These are phyloP conservation scores for Picus viridis DNA, from an alignment of 2,797 vertebrate species.

Conservation along the genomic window DNA sequence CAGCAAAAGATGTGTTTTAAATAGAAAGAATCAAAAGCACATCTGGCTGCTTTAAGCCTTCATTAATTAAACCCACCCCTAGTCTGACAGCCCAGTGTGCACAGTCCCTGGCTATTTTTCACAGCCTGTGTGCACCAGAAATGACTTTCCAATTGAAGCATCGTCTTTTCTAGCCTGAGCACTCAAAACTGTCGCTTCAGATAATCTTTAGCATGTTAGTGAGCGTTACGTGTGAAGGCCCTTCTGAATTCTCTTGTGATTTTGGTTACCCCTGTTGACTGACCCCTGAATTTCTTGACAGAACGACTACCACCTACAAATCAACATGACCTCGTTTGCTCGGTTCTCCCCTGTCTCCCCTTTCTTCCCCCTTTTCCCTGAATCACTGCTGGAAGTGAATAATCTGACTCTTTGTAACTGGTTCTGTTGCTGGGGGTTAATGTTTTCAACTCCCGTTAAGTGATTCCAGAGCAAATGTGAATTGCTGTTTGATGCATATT, in stretches of 20 bases:
- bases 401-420: conserved; percentile 67
- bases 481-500: conserved; percentile 46
- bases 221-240: neutral
- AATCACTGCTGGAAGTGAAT: conserved; percentile 67
- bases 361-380: conserved; percentile 27
- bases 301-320: conserved; percentile 56
- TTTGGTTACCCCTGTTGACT: conserved; percentile 65
- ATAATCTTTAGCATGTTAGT: conserved; percentile 47
- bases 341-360: conserved; percentile 12
- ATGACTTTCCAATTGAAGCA: conserved; percentile 41
- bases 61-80: conserved; percentile 44
- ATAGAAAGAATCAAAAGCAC: neutral
- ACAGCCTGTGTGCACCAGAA: conserved; percentile 38
- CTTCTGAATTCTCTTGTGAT: conserved; percentile 69
- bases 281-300: conserved; percentile 62
- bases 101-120: conserved; percentile 13
- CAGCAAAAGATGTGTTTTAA: conserved; percentile 12
- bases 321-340: neutral
- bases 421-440: conserved; percentile 78
- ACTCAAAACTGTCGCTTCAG: conserved; percentile 49
- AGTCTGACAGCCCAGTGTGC: conserved; percentile 37
- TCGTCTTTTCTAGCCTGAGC: conserved; percentile 47
- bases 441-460: conserved; percentile 65
- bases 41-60: conserved; percentile 39
- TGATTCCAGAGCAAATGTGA: conserved; percentile 56